Conservation (phyloP, 2,888 invertebrate genomes). For the Drosophila diplacantha region DNA sequence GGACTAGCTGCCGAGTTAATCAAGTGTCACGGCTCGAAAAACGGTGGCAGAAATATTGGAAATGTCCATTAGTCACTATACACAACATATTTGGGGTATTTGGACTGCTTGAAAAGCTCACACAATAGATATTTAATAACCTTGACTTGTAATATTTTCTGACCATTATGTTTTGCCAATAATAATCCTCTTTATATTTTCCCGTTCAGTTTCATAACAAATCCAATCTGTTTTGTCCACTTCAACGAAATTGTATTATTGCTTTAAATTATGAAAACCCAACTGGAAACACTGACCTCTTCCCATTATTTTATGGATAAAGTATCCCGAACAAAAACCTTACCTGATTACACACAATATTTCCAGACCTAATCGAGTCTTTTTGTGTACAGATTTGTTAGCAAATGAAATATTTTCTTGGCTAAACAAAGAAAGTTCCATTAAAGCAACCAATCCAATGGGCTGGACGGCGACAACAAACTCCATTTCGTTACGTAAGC, state of each 20-base stretch:
- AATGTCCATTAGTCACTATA: constrained; percentile 39
- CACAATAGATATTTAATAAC: not conserved
- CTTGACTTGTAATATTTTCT: not conserved
- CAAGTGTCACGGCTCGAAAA: constrained; percentile 18
- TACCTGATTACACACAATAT: not conserved
- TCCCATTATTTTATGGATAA: constrained; percentile 2
- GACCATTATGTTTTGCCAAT: not conserved
- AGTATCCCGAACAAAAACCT: not conserved
- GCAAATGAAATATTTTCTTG: constrained; percentile 13
- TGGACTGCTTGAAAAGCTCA: not conserved
- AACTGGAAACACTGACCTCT: not conserved
- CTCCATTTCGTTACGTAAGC: constrained; percentile 48
- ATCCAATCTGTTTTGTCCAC: not conserved
- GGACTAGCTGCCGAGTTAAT: constrained; percentile 34
- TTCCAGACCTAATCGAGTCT: constrained; percentile 12
- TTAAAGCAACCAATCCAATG: constrained; percentile 22
- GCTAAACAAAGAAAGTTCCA: constrained; percentile 54
- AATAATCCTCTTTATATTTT: not conserved
- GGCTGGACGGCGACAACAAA: constrained; percentile 36
- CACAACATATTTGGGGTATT: not conserved
- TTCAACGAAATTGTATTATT: not conserved
- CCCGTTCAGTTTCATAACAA: not conserved
- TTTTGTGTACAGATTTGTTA: not conserved
- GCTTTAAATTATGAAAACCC: not conserved
- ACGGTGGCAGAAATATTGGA: constrained; percentile 28